Conservation (phyloP, 2,888 invertebrate species). For the Crocallis elinguaria region DNA sequence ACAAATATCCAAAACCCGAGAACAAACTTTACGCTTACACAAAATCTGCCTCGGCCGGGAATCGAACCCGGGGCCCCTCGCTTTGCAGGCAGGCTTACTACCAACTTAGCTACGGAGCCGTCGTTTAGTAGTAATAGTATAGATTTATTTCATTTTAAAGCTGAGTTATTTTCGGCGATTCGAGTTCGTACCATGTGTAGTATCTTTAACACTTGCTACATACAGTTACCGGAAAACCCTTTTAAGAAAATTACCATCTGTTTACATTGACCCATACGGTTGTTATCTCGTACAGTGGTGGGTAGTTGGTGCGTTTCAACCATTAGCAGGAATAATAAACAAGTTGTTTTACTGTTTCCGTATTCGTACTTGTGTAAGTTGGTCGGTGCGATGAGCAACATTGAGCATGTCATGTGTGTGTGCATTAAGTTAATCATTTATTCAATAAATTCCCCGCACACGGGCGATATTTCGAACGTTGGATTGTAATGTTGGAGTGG, state of each 20-base stretch:
- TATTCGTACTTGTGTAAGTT: neutral
- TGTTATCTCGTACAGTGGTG: conserved; percentile 1
- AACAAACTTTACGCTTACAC: too few species aligned
- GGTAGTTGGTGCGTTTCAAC: neutral
- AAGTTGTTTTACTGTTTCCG: conserved; percentile 8
- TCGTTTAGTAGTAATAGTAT: too few species aligned
- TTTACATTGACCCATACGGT: conserved; percentile 12
- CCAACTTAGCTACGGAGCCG: too few species aligned
- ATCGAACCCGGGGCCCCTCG: too few species aligned
- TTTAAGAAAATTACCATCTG: conserved; percentile 15
- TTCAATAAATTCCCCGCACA: neutral
- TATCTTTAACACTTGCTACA: conserved; percentile 10
- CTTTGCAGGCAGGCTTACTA: too few species aligned
- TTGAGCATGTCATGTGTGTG: neutral
- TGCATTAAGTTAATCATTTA: too few species aligned
- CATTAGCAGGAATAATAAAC: conserved; percentile 17
- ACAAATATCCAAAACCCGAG: too few species aligned
- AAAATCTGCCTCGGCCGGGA: too few species aligned
- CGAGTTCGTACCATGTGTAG: conserved; percentile 4
- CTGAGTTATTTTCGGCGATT: neutral
- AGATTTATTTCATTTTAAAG: too few species aligned
- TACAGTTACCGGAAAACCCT: conserved; percentile 10
- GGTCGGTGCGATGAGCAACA: neutral
- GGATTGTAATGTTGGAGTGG: too few species aligned
- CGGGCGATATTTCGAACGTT: too few species aligned